These are phyloP conservation scores for Cynaeus angustus DNA, from an alignment of 2,888 invertebrate genomes.

Conservation along the genomic window DNA sequence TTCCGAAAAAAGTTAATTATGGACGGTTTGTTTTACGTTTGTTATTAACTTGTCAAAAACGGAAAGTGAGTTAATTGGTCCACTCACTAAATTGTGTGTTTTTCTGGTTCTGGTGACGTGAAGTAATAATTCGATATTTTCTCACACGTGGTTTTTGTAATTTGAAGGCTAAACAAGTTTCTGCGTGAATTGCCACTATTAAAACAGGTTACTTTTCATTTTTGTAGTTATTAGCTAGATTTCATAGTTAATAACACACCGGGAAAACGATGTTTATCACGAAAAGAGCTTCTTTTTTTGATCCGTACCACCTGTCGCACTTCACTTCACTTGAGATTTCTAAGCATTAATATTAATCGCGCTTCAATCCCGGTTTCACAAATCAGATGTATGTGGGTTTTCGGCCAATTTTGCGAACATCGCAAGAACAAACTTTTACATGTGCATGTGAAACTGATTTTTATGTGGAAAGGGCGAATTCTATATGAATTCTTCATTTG, in stretches of 20 bases:
- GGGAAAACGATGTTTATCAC: neutral
- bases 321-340: neutral
- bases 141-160: neutral
- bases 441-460: neutral
- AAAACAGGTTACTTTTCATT: neutral
- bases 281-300: neutral
- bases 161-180: constrained; percentile 11
- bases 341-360: constrained; percentile 23
- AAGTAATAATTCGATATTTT: neutral
- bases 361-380: constrained; percentile 16
- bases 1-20: constrained; percentile 6
- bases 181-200: constrained; percentile 4
- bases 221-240: neutral
- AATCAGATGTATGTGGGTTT: constrained; percentile 32
- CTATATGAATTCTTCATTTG: too few relatives aligned
- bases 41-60: constrained; percentile 10
- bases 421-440: neutral
- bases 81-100: neutral
- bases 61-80: neutral
- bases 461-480: too few relatives aligned
- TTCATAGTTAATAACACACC: neutral
- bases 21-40: neutral
- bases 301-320: neutral
- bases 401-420: constrained; percentile 6
- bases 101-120: neutral